A percentile compares a stretch with the other conserved stretches of the same genome.
Evolutionary conservation across 2,888 invertebrate species (phyloP).

Genomic region (Hesperia comma): DNA sequence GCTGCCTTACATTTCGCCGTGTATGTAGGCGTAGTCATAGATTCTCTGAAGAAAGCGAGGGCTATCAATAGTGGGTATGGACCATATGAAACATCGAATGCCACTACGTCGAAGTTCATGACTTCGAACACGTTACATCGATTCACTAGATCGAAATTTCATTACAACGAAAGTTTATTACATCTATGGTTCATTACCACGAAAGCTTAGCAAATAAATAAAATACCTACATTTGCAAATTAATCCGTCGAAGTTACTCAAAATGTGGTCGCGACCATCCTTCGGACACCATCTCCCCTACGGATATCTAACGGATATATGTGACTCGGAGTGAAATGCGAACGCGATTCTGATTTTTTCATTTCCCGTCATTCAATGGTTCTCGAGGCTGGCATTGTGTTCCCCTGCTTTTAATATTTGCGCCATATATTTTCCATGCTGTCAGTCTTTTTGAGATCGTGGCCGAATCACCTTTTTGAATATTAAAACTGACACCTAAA

Average conservation of each 20-base stretch:
- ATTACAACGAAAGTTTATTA: too few relatives aligned
- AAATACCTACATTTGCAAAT: too few relatives aligned
- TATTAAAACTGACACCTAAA: background rate
- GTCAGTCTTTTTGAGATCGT: conserved; percentile 49
- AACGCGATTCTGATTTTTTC: conserved; percentile 73
- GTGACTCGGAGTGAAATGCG: conserved; percentile 52
- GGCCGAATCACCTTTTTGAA: conserved; percentile 7
- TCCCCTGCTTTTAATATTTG: conserved; percentile 66
- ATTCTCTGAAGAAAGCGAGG: too few relatives aligned
- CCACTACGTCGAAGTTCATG: too few relatives aligned
- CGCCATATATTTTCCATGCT: conserved; percentile 54
- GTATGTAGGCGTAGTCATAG: too few relatives aligned
- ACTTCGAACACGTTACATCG: too few relatives aligned
- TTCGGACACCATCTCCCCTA: conserved; percentile 12
- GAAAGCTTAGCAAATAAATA: too few relatives aligned
- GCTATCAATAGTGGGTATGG: too few relatives aligned
- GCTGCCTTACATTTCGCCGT: too few relatives aligned
- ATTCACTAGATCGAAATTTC: too few relatives aligned
- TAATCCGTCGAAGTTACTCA: background rate
- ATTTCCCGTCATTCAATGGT: conserved; percentile 72
- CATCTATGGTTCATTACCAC: too few relatives aligned
- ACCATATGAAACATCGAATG: too few relatives aligned
- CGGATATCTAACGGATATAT: conserved; percentile 30
- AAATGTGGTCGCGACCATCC: background rate
- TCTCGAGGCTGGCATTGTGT: conserved; percentile 61